These are phyloP conservation scores for Idaea straminata DNA, from an alignment of 2,888 invertebrate genomes.

Conservation along the genomic window DNA sequence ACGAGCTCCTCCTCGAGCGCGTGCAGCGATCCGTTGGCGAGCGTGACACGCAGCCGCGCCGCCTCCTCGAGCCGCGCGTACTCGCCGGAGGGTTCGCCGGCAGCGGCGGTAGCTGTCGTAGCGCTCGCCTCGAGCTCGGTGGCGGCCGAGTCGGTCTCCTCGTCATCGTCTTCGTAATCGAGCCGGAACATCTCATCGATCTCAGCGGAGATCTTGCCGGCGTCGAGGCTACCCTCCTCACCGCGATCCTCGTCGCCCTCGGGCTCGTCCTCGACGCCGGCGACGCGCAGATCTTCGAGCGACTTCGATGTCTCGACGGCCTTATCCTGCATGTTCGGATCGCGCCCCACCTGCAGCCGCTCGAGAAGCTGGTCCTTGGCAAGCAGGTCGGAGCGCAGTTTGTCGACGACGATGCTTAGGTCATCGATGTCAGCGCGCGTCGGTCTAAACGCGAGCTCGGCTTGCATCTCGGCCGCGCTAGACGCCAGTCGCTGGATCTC, in stretches of 20 bases:
- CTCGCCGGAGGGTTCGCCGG: constrained; percentile 29
- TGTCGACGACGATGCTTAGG: constrained; percentile 66
- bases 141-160: constrained; percentile 62
- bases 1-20: constrained; percentile 87
- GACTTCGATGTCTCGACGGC: constrained; percentile 38
- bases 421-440: constrained; percentile 79
- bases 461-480: constrained; percentile 74
- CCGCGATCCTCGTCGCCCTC: constrained; percentile 8
- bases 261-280: constrained; percentile 13
- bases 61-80: constrained; percentile 58
- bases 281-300: constrained; percentile 39
- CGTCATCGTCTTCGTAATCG: constrained; percentile 68
- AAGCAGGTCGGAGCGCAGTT: constrained; percentile 52
- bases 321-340: constrained; percentile 33
- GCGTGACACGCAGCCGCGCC: constrained; percentile 50
- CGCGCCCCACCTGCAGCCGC: constrained; percentile 32
- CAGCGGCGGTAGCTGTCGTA: constrained; percentile 16
- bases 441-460: constrained; percentile 80
- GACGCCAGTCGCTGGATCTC: constrained; percentile 79
- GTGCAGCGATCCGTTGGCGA: constrained; percentile 78
- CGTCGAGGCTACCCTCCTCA: constrained; percentile 42
- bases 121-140: constrained; percentile 56
- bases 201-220: constrained; percentile 63
- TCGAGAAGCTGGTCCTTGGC: constrained; percentile 42
- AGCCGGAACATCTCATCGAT: constrained; percentile 75